phyloP scores from a whole-genome alignment of 2,797 vertebrate species.

The Falco columbarius region DNA sequence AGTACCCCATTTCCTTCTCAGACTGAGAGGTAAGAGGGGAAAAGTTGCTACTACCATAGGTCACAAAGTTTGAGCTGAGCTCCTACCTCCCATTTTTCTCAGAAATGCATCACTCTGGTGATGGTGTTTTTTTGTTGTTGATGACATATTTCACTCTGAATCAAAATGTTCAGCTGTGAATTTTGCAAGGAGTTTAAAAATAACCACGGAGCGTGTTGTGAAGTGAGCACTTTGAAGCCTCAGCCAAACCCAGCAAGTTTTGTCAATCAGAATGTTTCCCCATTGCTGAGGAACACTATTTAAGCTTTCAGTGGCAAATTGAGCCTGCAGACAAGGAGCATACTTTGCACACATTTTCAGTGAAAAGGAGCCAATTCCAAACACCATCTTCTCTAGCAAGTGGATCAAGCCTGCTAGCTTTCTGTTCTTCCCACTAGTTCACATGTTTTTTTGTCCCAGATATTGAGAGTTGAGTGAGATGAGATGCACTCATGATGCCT shows the following conservation, averaged over 20 bases:
- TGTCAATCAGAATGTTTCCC: constrained; percentile 23
- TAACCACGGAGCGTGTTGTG: background rate
- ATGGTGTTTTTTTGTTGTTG: background rate
- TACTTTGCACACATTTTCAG: background rate
- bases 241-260: background rate
- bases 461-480: background rate
- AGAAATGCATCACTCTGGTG: background rate
- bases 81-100: background rate
- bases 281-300: background rate
- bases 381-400: background rate
- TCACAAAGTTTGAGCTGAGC: background rate
- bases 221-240: constrained; percentile 4
- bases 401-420: background rate
- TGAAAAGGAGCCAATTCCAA: background rate
- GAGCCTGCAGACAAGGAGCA: constrained; percentile 6
- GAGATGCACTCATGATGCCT: background rate
- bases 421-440: background rate
- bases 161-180: constrained; percentile 20
- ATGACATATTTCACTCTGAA: background rate
- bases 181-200: constrained; percentile 35
- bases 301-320: constrained; percentile 38
- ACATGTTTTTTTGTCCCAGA: background rate
- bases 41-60: background rate
- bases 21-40: background rate
- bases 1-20: background rate